Base-by-base conservation (phyloP, 2,113 vertebrate genomes). In the Stomatorhinus ivindoensis region DNA sequence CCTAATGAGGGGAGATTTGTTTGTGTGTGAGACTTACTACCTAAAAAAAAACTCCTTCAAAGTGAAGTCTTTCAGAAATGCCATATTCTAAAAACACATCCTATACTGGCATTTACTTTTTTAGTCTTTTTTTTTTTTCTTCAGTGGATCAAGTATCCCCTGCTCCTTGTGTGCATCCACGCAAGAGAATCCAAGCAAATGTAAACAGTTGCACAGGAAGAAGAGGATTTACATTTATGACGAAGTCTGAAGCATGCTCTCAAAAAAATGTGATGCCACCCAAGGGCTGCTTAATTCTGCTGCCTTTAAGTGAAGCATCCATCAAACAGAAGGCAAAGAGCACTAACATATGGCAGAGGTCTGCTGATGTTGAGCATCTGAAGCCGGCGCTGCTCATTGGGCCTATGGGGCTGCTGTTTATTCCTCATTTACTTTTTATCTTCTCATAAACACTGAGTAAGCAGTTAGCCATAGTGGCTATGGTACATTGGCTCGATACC, bases 391-490 rank as follows among this genome's bases (percentile, higher is more conserved):
- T 46, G 11, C 84, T 35, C n/a, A 86, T 27, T 27, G 84, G 50
- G 50, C 83, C 27, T 53, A 19, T 35, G 15, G n/a, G 85, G 85
- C 10, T 53, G 48, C 85, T 51, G 85, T 86, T 84, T 58, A 58
- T 87, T 39, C 86, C 53, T 61, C 53, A 19, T 87, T 87, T 53
- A 53, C 82, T 87, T 35, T 87, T 53, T 87, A 50, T 35, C 85
- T 87, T 51, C 27, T 87, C 73, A 80, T 80, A 80, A 80, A 80
- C 73, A 80, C 73, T 80, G 73, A 80, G 73, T 80, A 80, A 80
- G 73, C 73, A 80, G 73, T 80, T 80, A 69, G 73, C 31, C 31
- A 42, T 80, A 80, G 73, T 80, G 73, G 73, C 73, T 42, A 42
- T 80, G 73, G 73, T 42, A 80, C 73, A 4, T 80, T 80, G 73